Evolutionary conservation across 2,888 invertebrate species (phyloP).

Genomic region (Zaprionus obscuricornis): DNA sequence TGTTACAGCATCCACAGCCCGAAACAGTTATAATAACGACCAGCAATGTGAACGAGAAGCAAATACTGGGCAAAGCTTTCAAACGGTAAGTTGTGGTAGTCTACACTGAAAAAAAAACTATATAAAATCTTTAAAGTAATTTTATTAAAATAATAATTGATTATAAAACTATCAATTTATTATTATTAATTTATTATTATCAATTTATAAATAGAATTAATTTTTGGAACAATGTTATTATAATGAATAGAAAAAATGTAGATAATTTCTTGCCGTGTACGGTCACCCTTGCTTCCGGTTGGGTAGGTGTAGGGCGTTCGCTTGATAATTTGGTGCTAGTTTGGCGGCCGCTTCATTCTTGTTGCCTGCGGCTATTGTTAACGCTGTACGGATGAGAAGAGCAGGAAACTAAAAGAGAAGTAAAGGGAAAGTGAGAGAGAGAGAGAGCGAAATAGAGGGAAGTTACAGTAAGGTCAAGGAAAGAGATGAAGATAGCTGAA

Average conservation of each 20-base stretch:
- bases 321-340: constrained; percentile 75
- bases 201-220: too few species aligned
- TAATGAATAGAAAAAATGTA: too few species aligned
- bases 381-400: constrained; percentile 13
- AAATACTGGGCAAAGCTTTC: constrained; percentile 84
- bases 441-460: not conserved
- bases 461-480: not conserved
- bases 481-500: constrained; percentile 10
- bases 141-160: too few species aligned
- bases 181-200: too few species aligned
- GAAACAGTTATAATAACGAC: constrained; percentile 84
- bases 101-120: too few species aligned
- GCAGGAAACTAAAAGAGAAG: not conserved
- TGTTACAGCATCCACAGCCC: constrained; percentile 80
- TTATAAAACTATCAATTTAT: too few species aligned
- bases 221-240: too few species aligned
- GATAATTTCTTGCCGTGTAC: too few species aligned
- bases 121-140: too few species aligned
- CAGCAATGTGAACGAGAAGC: constrained; percentile 83
- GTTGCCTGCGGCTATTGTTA: constrained; percentile 55
- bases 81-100: constrained; percentile 83
- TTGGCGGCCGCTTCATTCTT: constrained; percentile 65
- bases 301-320: constrained; percentile 15
- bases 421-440: not conserved
- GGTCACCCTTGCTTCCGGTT: constrained; percentile 13